Evolutionary conservation across 2,113 vertebrate genomes (phyloP).

Genomic region (Tiliqua scincoides): DNA sequence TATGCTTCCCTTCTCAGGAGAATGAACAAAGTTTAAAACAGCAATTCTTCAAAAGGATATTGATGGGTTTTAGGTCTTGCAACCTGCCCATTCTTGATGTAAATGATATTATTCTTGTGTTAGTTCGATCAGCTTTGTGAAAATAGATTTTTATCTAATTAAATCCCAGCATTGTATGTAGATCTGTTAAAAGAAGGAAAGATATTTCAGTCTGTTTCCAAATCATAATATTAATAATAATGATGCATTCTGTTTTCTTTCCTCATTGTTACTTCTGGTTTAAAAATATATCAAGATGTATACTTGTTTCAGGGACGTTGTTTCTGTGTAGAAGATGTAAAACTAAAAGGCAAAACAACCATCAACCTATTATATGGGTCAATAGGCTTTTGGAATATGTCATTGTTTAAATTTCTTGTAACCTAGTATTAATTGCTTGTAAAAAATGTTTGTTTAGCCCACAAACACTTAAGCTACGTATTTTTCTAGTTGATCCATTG

Average conservation of each 20-base stretch:
- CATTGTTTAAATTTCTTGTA: not conserved
- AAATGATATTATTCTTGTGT: not conserved
- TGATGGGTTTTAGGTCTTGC: not conserved
- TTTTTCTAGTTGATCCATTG: constrained; percentile 21
- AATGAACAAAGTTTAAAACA: not conserved
- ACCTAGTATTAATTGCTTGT: constrained; percentile 2
- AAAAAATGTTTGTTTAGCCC: not conserved
- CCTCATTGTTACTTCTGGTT: not conserved
- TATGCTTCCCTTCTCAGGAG: not conserved
- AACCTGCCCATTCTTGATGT: not conserved
- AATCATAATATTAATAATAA: not conserved
- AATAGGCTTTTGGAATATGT: not conserved
- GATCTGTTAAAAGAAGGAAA: not conserved
- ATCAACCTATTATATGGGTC: not conserved
- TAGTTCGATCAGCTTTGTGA: not conserved
- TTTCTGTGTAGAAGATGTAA: not conserved
- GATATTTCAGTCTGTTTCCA: not conserved
- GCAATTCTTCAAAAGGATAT: not conserved
- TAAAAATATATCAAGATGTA: not conserved
- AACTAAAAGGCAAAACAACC: not conserved
- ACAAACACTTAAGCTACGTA: not conserved
- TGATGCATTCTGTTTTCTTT: not conserved
- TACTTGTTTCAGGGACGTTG: not conserved
- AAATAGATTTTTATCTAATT: not conserved
- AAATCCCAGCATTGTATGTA: not conserved